Conservation (phyloP, 2,888 invertebrate genomes). For the Chelonus formosanus region DNA sequence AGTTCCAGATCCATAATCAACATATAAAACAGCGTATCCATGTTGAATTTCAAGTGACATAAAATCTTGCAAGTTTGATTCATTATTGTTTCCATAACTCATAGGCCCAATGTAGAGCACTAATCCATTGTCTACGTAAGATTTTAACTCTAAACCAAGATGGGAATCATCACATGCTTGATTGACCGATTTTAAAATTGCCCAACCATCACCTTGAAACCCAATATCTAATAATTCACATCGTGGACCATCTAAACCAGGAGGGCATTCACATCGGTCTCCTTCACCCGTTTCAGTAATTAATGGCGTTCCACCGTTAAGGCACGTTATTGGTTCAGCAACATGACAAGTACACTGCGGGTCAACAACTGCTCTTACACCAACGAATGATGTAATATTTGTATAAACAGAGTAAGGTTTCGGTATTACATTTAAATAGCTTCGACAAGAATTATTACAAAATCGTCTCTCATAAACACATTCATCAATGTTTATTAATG, state of each 20-base stretch:
- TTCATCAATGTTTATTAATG: conserved; percentile 92
- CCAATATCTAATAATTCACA: conserved; percentile 91
- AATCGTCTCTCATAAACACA: conserved; percentile 81
- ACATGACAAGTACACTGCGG: conserved; percentile 79
- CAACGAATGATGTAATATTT: conserved; percentile 93
- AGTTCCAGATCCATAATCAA: conserved; percentile 90
- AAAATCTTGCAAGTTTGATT: conserved; percentile 82
- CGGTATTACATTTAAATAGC: conserved; percentile 77
- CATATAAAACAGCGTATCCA: conserved; percentile 83
- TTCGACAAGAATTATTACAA: conserved; percentile 82
- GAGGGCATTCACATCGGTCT: conserved; percentile 79
- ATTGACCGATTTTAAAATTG: conserved; percentile 84
- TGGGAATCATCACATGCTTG: conserved; percentile 86
- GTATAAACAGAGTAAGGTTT: conserved; percentile 87
- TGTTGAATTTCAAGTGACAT: conserved; percentile 86
- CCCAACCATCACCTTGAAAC: conserved; percentile 91
- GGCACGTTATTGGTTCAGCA: conserved; percentile 70
- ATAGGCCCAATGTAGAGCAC: conserved; percentile 92
- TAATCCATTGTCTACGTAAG: conserved; percentile 80
- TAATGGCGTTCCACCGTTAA: conserved; percentile 77
- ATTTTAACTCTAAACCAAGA: conserved; percentile 76
- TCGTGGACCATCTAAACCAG: conserved; percentile 81
- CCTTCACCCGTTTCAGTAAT: conserved; percentile 64
- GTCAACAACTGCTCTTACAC: conserved; percentile 85
- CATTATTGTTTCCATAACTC: conserved; percentile 67